phyloP scores from a whole-genome alignment of 1,140 invertebrate genomes.

The Trichonephila clavata region DNA sequence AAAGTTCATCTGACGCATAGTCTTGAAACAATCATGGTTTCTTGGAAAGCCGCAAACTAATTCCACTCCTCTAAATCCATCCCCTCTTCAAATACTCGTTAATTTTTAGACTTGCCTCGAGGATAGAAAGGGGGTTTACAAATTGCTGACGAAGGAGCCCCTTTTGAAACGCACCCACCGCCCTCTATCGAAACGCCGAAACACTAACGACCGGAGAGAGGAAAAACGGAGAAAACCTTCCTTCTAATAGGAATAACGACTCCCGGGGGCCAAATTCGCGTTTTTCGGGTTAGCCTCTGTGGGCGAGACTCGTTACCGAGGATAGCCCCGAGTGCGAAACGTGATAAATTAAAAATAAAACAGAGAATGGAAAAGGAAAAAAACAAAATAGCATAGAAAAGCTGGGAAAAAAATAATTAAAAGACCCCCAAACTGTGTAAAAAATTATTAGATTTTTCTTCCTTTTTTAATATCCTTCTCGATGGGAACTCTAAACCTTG shows the following conservation, averaged over 20 bases:
- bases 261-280: constrained; percentile 53
- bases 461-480: neutral
- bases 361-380: neutral
- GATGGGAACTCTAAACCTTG: constrained; percentile 48
- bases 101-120: constrained; percentile 62
- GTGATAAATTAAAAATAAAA: constrained; percentile 67
- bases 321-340: constrained; percentile 43
- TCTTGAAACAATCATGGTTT: neutral
- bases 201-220: constrained; percentile 46
- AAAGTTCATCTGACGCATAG: too few relatives aligned
- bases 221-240: neutral
- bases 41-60: neutral
- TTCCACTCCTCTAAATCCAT: neutral
- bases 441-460: neutral
- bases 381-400: constrained; percentile 11
- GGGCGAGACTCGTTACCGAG: constrained; percentile 42
- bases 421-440: neutral
- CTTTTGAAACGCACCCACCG: constrained; percentile 12
- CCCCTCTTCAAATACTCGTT: constrained; percentile 60
- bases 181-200: constrained; percentile 50
- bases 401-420: constrained; percentile 14
- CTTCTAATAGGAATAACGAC: constrained; percentile 71
- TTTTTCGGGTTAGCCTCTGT: constrained; percentile 48
- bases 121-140: constrained; percentile 1
- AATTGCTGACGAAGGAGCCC: constrained; percentile 61